Evolutionary conservation across 2,888 invertebrate species (phyloP).

Genomic region (Caradrina clavipalpis): DNA sequence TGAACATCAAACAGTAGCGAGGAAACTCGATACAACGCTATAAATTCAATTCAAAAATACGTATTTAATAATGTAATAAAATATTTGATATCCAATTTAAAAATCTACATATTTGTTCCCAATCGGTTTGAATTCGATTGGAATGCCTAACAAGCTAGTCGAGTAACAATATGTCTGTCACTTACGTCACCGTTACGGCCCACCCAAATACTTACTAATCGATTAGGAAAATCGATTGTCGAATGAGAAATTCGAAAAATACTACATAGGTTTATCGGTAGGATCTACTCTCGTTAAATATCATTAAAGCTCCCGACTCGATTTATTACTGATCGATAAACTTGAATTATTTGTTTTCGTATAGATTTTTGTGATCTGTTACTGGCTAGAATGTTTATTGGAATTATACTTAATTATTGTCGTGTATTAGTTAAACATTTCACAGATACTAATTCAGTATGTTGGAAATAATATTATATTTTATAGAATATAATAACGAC

Average conservation of each 20-base stretch:
- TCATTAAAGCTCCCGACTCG: conserved; percentile 79
- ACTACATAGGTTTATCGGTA: conserved; percentile 73
- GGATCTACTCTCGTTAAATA: conserved; percentile 83
- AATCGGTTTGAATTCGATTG: conserved; percentile 71
- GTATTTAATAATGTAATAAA: conserved; percentile 68
- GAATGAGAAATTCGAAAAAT: conserved; percentile 73
- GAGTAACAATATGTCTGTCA: conserved; percentile 71
- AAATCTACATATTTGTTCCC: conserved; percentile 60
- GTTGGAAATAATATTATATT: neutral
- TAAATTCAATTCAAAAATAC: conserved; percentile 46
- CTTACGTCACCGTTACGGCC: conserved; percentile 68
- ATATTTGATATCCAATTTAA: conserved; percentile 69
- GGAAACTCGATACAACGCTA: conserved; percentile 43
- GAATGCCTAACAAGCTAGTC: conserved; percentile 71
- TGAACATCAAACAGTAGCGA: conserved; percentile 56
- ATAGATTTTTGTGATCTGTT: conserved; percentile 64
- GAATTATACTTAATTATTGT: conserved; percentile 53
- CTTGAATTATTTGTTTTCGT: conserved; percentile 79
- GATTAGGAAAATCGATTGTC: conserved; percentile 81
- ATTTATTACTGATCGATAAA: conserved; percentile 83
- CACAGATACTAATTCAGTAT: conserved; percentile 3
- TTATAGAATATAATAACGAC: no score
- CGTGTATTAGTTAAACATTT: conserved; percentile 3
- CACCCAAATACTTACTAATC: conserved; percentile 79
- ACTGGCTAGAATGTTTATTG: conserved; percentile 54